phyloP scores from a whole-genome alignment of 2,797 vertebrate genomes.

The Hydrophis major region DNA sequence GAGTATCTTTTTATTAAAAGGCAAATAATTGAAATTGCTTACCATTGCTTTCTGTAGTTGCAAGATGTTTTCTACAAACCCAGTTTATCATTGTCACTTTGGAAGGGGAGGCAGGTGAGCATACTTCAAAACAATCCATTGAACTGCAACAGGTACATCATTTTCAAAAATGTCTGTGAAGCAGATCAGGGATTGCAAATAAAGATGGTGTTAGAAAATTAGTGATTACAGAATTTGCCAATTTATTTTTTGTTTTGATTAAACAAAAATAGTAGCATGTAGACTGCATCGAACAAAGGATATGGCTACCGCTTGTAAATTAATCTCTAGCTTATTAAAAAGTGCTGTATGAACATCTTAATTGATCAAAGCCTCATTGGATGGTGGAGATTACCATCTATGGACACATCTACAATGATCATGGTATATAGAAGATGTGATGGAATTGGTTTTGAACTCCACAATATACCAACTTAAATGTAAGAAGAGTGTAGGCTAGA shows the following conservation, averaged over 20 bases:
- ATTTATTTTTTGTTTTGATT: not conserved
- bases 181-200: not conserved
- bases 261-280: not conserved
- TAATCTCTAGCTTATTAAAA: not conserved
- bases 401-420: not conserved
- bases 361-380: not conserved
- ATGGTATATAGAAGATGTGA: not conserved
- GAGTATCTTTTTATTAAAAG: not conserved
- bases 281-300: not conserved
- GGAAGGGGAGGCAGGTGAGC: not conserved
- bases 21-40: not conserved
- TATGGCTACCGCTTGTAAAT: not conserved
- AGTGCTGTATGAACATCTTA: not conserved
- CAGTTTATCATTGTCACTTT: not conserved
- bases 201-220: not conserved
- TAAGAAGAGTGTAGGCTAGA: not conserved
- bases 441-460: not conserved
- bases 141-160: not conserved
- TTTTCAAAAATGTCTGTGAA: not conserved
- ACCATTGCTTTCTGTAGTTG: not conserved
- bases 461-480: not conserved
- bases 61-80: not conserved
- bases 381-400: not conserved
- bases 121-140: not conserved
- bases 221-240: not conserved